Percentiles rank a stretch among this genome's conserved stretches.
These are phyloP conservation scores for Bufo bufo DNA, from an alignment of 2,113 vertebrate genomes.

Conservation along the genomic window DNA sequence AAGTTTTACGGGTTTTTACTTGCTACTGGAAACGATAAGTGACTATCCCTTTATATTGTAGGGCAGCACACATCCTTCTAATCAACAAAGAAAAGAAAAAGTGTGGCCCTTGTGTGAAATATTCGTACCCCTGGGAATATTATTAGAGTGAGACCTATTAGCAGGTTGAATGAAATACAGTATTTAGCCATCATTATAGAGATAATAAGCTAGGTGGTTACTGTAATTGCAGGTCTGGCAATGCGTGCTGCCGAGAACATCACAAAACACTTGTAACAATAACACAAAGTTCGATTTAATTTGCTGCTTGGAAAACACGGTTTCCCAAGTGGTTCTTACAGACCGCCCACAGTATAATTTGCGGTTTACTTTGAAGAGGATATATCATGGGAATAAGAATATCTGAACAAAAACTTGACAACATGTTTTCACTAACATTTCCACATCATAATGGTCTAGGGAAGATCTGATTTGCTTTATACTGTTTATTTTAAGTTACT, in stretches of 20 bases:
- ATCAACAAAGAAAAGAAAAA: background rate
- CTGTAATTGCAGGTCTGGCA: background rate
- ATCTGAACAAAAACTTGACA: background rate
- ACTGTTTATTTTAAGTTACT: background rate
- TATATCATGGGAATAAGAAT: constrained; percentile 20
- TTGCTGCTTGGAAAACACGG: constrained; percentile 41
- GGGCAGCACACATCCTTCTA: too few relatives aligned
- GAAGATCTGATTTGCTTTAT: background rate
- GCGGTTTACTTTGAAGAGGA: constrained; percentile 65
- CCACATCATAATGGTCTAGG: background rate
- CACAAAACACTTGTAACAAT: constrained; percentile 22
- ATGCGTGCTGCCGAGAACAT: background rate
- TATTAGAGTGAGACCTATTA: background rate
- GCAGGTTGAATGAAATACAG: background rate
- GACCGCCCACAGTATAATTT: constrained; percentile 61
- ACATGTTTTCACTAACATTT: constrained; percentile 2
- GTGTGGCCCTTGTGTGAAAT: background rate
- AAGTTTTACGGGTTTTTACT: too few relatives aligned
- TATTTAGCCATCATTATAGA: constrained; percentile 2
- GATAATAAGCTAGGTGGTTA: constrained; percentile 3
- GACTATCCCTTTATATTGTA: too few relatives aligned
- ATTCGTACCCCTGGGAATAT: background rate
- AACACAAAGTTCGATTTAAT: constrained; percentile 15
- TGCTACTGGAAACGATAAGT: too few relatives aligned
- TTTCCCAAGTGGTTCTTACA: constrained; percentile 32